Evolutionary conservation across 2,113 vertebrate species (phyloP).

Genomic region (Oreochromis aureus): DNA sequence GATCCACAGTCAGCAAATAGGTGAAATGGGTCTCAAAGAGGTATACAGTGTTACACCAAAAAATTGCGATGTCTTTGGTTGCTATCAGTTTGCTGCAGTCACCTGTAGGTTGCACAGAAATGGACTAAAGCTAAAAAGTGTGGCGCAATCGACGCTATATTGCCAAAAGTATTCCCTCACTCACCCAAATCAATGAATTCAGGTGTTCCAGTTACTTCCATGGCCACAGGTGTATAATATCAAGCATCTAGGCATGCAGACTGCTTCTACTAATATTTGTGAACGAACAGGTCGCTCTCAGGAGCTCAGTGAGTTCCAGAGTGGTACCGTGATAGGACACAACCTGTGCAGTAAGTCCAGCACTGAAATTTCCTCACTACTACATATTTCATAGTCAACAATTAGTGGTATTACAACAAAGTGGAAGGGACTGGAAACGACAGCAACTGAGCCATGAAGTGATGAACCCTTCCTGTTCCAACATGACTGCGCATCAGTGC

Average conservation of each 20-base stretch:
- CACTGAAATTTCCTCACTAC: not conserved
- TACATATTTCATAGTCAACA: not conserved
- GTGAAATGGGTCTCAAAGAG: not conserved
- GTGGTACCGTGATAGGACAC: not conserved
- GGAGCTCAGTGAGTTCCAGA: not conserved
- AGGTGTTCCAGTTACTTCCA: not conserved
- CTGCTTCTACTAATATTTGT: not conserved
- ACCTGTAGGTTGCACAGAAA: not conserved
- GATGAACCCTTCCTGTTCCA: not conserved
- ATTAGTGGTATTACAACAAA: not conserved
- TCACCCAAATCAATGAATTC: not conserved
- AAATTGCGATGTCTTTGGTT: not conserved
- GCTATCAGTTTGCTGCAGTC: not conserved
- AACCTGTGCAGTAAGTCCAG: not conserved
- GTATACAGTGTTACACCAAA: not conserved
- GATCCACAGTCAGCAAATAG: not conserved
- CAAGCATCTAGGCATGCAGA: not conserved
- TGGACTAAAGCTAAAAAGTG: not conserved
- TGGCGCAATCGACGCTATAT: not conserved
- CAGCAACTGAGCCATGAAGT: not conserved
- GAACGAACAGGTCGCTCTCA: not conserved
- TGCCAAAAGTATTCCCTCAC: not conserved
- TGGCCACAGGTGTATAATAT: not conserved
- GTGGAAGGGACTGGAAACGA: not conserved
- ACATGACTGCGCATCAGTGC: not conserved